Percentiles rank a stretch among this genome's conserved stretches.
Evolutionary conservation across 2,797 vertebrate genomes (phyloP).

Genomic region (Pygocentrus nattereri): DNA sequence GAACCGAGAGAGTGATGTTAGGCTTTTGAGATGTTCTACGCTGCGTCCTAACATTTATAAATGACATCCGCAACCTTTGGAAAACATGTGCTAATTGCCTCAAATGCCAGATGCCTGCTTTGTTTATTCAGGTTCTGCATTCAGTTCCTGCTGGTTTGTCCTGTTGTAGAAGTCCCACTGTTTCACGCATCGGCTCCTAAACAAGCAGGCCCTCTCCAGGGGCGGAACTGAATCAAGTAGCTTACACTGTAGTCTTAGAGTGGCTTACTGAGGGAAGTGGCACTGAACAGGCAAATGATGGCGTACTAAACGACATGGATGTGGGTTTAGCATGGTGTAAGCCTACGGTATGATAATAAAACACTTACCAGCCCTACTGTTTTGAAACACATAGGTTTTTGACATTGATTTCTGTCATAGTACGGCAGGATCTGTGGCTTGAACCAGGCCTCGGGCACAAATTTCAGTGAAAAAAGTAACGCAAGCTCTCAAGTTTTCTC

Average conservation of each 20-base stretch:
- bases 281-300: constrained; percentile 17
- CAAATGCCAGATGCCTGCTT: constrained; percentile 52
- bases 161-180: constrained; percentile 68
- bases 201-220: constrained; percentile 72
- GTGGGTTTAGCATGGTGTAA: constrained; percentile 10
- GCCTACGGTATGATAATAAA: constrained; percentile 7
- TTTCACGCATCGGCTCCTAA: constrained; percentile 74
- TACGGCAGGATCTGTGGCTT: not conserved
- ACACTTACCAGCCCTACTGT: not conserved
- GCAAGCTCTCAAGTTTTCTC: constrained; percentile 71
- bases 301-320: constrained; percentile 11
- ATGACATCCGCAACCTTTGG: constrained; percentile 21
- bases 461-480: constrained; percentile 53
- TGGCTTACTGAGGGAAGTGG: constrained; percentile 19
- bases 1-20: not conserved
- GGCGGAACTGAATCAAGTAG: constrained; percentile 46
- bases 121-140: constrained; percentile 78
- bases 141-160: constrained; percentile 73
- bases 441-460: not conserved
- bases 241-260: constrained; percentile 32
- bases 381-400: constrained; percentile 8
- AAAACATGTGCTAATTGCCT: constrained; percentile 46
- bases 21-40: constrained; percentile 11
- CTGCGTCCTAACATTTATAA: constrained; percentile 42
- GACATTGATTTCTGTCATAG: constrained; percentile 13